Conservation (phyloP, 53 echinoderm and acorn worm species). For the Actinopyga echinites region DNA sequence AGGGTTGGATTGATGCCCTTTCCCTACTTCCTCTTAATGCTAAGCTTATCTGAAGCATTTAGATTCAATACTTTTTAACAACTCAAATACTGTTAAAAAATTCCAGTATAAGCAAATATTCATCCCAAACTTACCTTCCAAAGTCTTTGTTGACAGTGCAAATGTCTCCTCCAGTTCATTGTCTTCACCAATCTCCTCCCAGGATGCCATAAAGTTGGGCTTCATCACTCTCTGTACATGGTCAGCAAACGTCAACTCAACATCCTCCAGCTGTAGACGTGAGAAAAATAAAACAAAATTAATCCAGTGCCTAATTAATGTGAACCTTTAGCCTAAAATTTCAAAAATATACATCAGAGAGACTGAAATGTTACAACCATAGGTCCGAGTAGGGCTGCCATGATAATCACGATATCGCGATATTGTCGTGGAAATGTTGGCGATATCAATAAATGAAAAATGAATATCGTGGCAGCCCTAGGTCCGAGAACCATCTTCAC, state of each 20-base stretch:
- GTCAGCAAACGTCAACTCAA: conserved; percentile 81
- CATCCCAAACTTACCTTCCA: conserved; percentile 67
- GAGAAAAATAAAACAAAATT: too few species aligned
- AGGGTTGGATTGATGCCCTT: not conserved
- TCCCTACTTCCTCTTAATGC: not conserved
- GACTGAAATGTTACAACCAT: too few species aligned
- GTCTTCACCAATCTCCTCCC: conserved; percentile 97
- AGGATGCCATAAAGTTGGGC: conserved; percentile 95
- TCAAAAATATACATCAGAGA: too few species aligned
- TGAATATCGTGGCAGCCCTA: too few species aligned
- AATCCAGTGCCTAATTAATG: too few species aligned
- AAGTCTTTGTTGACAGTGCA: conserved; percentile 83
- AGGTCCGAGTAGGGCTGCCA: too few species aligned
- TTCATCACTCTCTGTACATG: conserved; percentile 96
- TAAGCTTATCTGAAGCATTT: conserved; percentile 1
- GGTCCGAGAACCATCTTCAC: too few species aligned
- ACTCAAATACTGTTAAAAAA: not conserved
- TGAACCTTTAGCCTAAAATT: too few species aligned
- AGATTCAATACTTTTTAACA: conserved; percentile 6
- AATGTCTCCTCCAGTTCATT: conserved; percentile 92
- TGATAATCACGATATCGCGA: too few species aligned
- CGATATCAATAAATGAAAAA: too few species aligned
- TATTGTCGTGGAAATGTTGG: too few species aligned
- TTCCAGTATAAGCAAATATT: not conserved
- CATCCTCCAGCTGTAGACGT: conserved; percentile 74